Base-by-base conservation (phyloP, 2,888 invertebrate species). In the Tridacna crocea region DNA sequence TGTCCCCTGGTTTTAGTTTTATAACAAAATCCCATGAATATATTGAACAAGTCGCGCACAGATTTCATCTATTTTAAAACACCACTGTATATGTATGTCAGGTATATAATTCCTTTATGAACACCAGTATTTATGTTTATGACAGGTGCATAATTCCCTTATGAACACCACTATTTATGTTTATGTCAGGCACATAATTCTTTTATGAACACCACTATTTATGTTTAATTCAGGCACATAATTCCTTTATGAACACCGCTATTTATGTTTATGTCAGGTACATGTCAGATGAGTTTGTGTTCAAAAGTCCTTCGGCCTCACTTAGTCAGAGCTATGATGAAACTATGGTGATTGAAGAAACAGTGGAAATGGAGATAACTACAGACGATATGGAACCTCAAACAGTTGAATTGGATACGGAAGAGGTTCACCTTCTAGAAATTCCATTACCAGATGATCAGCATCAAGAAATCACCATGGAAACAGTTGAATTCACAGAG, bases 241-340 rank as follows among this genome's bases (percentile, higher is more conserved):
- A 4, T 36, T 36, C 36, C 36, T 36, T 4, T 36, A 36, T 36
- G 36, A 36, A 36, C 36, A 36, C 36, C 36, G 3, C 36, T 36
- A 8, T 36, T 36, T n/a, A 19, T n/a, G 22, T 11, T 22, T 46
- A 46, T 46, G 17, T 12, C 63, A 89, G 89, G 72, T 94, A 94
- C 83, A 88, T 92, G 47, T 94, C 94, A 0, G 94, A 93, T 74
- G 94, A 95, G 79, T 94, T 94, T 85, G 93, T 94, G 26, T 94
- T 93, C 82, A 92, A 85, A 66, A 80, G 78, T 46, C 73, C 80
- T 36, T 68, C 84, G 10, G 79, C 60, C 26, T 72, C 80, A 22
- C 81, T 83, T 10, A 73, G 77, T 48, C 80, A 87, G 73, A 83
- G 82, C 51, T 87, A 87, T 27, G 84, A 84, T 51, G 84, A 83